Base-by-base conservation (phyloP, 2,888 invertebrate genomes). In the Epicampocera succincta region DNA sequence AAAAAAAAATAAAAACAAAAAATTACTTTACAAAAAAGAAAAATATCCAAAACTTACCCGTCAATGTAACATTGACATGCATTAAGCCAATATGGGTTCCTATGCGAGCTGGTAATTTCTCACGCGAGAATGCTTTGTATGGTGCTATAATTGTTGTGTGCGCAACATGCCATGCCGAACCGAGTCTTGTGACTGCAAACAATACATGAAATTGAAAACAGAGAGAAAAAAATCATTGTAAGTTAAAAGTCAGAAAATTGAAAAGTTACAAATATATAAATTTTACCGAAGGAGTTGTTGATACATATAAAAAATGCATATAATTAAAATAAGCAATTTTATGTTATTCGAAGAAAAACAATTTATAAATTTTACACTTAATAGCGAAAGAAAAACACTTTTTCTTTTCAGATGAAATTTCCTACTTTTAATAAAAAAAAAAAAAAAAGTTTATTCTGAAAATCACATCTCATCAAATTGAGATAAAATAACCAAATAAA, bases 51-150 rank as follows among this genome's bases (percentile, higher is more conserved):
- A 76, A 83, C 91, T 93, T 92, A 98, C 98, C 96, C 92, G 94
- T 94, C 86, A 99, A 94, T 69, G 99, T 98, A 87, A 99, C 96
- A 92, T 99, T 99, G 91, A 98, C 96, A 91, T 97, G 97, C 89
- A 95, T 95, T 83, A 99, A 93, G 73, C 98, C 99, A 86, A 99
- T 96, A 90, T 96, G 95, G 78, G 98, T 96, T 44, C 98, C 98
- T 85, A 99, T 94, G 91, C 95, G 94, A 87, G 97, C 98, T 87
- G 94, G 93, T 84, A 99, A 93, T 89, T 96, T 95, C 90, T 98
- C 97, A 85, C 94, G 93, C 85, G 97, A 97, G 92, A 97, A 98
- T 85, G 98, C 97, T 88, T 96, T 94, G 93, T 98, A 98, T 75
- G 96, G 95, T 86, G 97, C 95, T 86, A 95, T 93, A 86, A 98